phyloP scores from a whole-genome alignment of 2,113 vertebrate genomes.

The Alces alces region DNA sequence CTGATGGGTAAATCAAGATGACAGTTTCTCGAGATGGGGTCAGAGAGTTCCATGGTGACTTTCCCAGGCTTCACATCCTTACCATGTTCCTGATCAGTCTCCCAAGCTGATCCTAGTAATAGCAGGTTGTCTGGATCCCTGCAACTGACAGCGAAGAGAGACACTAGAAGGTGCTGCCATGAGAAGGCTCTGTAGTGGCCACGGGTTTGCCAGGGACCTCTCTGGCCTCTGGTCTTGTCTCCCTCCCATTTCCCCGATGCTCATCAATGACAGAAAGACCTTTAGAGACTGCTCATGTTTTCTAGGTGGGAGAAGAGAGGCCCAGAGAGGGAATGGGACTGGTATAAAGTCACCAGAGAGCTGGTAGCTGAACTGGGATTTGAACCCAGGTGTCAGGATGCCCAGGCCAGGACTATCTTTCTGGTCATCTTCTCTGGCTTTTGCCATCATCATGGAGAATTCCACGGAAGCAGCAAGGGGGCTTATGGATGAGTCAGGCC shows the following conservation, averaged over 20 bases:
- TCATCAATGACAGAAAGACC: background rate
- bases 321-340: background rate
- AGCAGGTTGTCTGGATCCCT: background rate
- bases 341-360: background rate
- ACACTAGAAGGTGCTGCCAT: background rate
- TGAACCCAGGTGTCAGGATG: background rate
- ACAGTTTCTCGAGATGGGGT: background rate
- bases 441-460: background rate
- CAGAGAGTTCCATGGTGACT: background rate
- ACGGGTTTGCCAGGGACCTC: background rate
- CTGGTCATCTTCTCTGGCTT: background rate
- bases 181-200: background rate
- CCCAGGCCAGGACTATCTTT: background rate
- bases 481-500: background rate
- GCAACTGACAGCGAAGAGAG: background rate
- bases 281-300: background rate
- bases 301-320: background rate
- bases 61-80: background rate
- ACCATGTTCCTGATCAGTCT: background rate
- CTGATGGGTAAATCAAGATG: background rate
- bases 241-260: background rate
- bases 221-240: background rate
- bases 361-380: background rate
- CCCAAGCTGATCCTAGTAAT: background rate
- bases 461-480: background rate